These are phyloP conservation scores for Ligdia adustata DNA, from an alignment of 2,888 invertebrate genomes.

Conservation along the genomic window DNA sequence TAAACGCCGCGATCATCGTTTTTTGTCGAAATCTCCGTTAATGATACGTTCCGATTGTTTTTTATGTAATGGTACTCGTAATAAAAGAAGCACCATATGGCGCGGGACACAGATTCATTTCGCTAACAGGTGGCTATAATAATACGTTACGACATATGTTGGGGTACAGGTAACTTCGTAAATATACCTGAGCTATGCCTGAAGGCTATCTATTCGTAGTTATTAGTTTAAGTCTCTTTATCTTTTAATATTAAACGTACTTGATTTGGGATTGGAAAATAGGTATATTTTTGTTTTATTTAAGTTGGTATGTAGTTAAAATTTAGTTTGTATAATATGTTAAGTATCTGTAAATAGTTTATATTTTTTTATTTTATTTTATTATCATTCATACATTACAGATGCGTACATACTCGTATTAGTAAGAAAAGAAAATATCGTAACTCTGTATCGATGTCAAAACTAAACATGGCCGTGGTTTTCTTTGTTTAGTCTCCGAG, in stretches of 20 bases:
- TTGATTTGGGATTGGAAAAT: no score
- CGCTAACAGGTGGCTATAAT: constrained; percentile 57
- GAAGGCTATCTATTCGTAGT: constrained; percentile 8
- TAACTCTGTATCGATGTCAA: no score
- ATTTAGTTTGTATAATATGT: no score
- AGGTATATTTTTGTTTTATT: no score
- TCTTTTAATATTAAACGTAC: neutral
- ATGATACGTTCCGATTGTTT: constrained; percentile 80
- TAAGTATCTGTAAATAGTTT: no score
- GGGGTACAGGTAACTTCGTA: constrained; percentile 31
- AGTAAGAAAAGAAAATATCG: no score
- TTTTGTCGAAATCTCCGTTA: constrained; percentile 73
- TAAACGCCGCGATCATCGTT: constrained; percentile 70
- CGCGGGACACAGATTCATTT: constrained; percentile 63
- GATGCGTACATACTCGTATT: no score
- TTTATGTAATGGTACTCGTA: constrained; percentile 55
- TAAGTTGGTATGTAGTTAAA: no score
- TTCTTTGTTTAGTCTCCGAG: constrained; percentile 2
- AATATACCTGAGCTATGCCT: constrained; percentile 11
- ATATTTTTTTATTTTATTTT: no score
- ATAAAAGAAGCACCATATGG: constrained; percentile 72
- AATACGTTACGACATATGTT: constrained; percentile 24
- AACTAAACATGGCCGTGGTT: no score
- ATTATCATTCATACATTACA: no score
- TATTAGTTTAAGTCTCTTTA: no score